phyloP scores from a whole-genome alignment of 2,888 invertebrate species.

The Pseudeuparius sepicola region DNA sequence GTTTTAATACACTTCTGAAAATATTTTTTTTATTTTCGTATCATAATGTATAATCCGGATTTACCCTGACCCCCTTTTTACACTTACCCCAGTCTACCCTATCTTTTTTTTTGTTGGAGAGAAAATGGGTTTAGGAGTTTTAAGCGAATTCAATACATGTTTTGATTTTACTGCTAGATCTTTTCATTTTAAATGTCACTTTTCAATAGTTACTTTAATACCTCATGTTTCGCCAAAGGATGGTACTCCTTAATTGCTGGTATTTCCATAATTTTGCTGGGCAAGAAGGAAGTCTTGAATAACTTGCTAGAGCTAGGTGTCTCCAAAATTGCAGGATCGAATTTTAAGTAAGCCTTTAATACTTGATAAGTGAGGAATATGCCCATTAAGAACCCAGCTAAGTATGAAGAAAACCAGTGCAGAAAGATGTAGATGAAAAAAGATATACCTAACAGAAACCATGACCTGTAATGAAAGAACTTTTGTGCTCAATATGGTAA shows the following conservation, averaged over 20 bases:
- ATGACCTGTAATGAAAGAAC: constrained; percentile 21
- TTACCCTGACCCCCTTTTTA: too few species aligned
- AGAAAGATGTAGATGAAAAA: constrained; percentile 26
- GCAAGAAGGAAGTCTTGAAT: constrained; percentile 3
- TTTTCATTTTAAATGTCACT: too few species aligned
- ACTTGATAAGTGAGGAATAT: constrained; percentile 21
- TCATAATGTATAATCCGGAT: too few species aligned
- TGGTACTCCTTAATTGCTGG: constrained; percentile 53
- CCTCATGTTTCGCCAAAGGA: constrained; percentile 50
- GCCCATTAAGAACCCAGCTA: constrained; percentile 27
- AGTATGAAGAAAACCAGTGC: constrained; percentile 27
- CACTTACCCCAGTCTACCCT: too few species aligned
- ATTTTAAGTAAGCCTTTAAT: constrained; percentile 22
- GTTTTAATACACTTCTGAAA: too few species aligned
- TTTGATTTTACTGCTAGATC: too few species aligned
- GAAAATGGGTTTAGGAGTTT: too few species aligned
- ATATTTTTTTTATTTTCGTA: too few species aligned
- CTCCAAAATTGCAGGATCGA: constrained; percentile 8
- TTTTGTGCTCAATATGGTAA: too few species aligned
- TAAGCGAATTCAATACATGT: too few species aligned
- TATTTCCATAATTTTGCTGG: constrained; percentile 44
- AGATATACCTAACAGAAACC: constrained; percentile 21
- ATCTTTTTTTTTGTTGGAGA: too few species aligned
- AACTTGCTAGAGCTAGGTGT: constrained; percentile 2
- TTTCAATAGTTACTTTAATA: too few species aligned